These are phyloP conservation scores for Mesocentrotus franciscanus DNA, from an alignment of 53 echinoderm and acorn worm species.

Conservation along the genomic window DNA sequence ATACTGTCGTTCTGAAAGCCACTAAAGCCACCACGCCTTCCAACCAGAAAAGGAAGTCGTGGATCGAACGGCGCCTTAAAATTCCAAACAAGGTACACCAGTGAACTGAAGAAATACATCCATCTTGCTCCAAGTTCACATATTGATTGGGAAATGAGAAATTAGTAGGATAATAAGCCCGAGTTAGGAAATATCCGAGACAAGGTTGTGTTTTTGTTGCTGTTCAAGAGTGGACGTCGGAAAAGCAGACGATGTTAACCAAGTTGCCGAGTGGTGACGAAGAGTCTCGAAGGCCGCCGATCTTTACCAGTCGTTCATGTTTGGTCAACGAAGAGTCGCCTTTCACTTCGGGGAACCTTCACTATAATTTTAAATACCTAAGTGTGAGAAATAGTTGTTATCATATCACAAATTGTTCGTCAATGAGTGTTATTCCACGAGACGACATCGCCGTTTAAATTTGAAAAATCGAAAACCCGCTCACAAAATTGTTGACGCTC, in stretches of 20 bases:
- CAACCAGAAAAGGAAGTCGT: neutral
- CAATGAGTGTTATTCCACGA: neutral
- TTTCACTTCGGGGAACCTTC: neutral
- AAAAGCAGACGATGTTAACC: constrained; percentile 12
- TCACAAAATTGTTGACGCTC: neutral
- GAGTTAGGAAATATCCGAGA: neutral
- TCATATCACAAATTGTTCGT: neutral
- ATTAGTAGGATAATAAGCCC: neutral
- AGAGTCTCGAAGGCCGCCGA: constrained; percentile 19
- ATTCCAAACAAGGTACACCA: neutral
- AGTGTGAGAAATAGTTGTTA: neutral
- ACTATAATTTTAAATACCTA: neutral
- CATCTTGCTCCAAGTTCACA: neutral
- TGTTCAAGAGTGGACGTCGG: neutral
- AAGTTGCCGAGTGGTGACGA: constrained; percentile 37
- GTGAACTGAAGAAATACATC: neutral
- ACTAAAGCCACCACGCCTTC: constrained; percentile 4
- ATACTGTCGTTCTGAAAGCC: neutral
- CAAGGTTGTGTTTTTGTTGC: neutral
- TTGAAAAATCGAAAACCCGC: neutral
- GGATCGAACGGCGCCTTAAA: constrained; percentile 25
- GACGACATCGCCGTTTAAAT: neutral
- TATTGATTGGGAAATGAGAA: neutral
- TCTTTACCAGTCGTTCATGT: neutral
- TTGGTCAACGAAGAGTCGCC: neutral